phyloP scores from a whole-genome alignment of 2,888 invertebrate genomes.

The Auanema sp. region DNA sequence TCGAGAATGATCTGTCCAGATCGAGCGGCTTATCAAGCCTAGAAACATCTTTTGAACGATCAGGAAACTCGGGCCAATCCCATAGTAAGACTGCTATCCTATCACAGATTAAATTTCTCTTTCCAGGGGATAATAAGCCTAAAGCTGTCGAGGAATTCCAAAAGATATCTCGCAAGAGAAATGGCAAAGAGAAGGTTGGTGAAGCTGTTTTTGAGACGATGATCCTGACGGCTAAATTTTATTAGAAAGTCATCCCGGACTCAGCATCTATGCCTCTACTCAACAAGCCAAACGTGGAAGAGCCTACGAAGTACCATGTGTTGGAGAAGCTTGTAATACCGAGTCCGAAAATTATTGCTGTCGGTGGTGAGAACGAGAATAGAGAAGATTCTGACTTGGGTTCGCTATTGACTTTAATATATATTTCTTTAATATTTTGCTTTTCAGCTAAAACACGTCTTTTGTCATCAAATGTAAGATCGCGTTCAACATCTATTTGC shows the following conservation, averaged over 20 bases:
- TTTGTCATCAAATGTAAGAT: neutral
- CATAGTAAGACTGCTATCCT: neutral
- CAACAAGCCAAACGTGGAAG: constrained; percentile 22
- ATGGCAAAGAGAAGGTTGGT: constrained; percentile 21
- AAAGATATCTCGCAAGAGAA: constrained; percentile 26
- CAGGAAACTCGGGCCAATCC: no score
- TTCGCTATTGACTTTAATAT: neutral
- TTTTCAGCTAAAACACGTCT: constrained; percentile 13
- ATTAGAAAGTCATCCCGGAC: neutral
- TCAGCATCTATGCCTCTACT: neutral
- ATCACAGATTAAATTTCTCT: neutral
- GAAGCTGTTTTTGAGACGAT: neutral
- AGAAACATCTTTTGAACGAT: neutral
- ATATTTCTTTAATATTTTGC: neutral
- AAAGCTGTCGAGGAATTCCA: constrained; percentile 28
- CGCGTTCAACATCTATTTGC: constrained; percentile 3
- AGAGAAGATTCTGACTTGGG: constrained; percentile 7
- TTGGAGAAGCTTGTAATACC: constrained; percentile 27
- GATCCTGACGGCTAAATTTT: neutral
- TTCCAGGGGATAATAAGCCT: constrained; percentile 27
- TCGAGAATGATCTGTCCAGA: no score
- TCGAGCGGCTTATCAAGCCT: neutral
- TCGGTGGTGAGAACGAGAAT: constrained; percentile 15
- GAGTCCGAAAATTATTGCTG: constrained; percentile 11
- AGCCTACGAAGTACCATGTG: constrained; percentile 34